phyloP scores from a whole-genome alignment of 2,888 invertebrate genomes.

The Drosophila maculinotata region DNA sequence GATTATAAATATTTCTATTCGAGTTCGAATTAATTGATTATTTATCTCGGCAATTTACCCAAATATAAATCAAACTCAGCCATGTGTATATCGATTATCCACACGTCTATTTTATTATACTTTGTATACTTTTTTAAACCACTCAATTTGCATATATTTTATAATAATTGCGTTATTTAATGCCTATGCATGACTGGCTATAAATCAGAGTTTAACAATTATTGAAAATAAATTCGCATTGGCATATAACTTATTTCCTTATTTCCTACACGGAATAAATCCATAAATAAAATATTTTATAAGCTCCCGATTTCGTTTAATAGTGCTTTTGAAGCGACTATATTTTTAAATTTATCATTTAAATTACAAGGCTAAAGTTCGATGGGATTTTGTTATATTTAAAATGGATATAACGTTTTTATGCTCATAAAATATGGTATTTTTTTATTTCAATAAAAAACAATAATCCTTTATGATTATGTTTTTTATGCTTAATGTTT shows the following conservation, averaged over 20 bases:
- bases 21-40: conserved; percentile 5
- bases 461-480: no score
- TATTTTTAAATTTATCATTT: no score
- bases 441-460: no score
- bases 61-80: conserved; percentile 19
- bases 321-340: neutral
- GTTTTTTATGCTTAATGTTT: no score
- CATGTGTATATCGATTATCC: conserved; percentile 22
- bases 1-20: neutral
- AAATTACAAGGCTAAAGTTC: no score
- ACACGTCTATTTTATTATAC: neutral
- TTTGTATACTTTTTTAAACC: neutral
- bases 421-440: no score
- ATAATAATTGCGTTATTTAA: conserved; percentile 15
- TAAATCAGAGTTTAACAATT: conserved; percentile 2
- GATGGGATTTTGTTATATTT: no score
- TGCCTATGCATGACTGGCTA: neutral
- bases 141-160: conserved; percentile 1
- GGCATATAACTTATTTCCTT: neutral
- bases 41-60: conserved; percentile 23
- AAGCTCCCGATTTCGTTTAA: neutral
- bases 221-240: neutral
- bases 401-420: no score
- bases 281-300: neutral
- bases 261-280: neutral